Evolutionary conservation across 2,113 vertebrate genomes (phyloP).

Genomic region (Lonchura striata): DNA sequence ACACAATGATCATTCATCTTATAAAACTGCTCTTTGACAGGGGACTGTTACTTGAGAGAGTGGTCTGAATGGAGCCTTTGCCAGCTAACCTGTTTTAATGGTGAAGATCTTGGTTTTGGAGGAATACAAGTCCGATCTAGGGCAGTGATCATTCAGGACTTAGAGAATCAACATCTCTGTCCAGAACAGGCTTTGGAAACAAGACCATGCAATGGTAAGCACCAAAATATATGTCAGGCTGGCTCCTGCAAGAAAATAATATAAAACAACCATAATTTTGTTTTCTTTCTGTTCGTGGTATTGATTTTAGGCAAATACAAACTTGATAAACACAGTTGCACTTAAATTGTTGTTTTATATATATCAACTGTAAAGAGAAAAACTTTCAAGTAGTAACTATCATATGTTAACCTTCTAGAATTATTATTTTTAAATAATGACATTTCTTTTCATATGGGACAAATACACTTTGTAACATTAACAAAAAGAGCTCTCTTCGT

Average conservation of each 20-base stretch:
- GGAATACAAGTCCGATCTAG: conserved; percentile 90
- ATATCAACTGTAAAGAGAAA: not conserved
- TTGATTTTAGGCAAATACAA: not conserved
- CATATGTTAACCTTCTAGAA: not conserved
- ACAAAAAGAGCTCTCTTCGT: not conserved
- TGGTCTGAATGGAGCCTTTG: conserved; percentile 96
- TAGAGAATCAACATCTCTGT: conserved; percentile 91
- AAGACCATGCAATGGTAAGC: conserved; percentile 84
- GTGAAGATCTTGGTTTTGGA: conserved; percentile 85
- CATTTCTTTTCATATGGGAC: not conserved
- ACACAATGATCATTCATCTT: not conserved
- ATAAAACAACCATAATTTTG: not conserved
- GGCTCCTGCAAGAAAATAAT: not conserved
- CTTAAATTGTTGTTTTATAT: not conserved
- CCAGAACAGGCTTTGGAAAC: conserved; percentile 92
- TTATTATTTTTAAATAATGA: not conserved
- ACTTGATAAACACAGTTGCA: not conserved
- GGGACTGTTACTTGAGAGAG: conserved; percentile 95
- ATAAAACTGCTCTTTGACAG: conserved; percentile 65
- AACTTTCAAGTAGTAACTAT: not conserved
- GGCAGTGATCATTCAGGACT: conserved; percentile 89
- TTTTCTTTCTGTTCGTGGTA: not conserved
- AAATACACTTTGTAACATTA: not conserved
- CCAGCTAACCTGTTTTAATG: conserved; percentile 89
- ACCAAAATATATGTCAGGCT: not conserved